A percentile compares a stretch with the other conserved stretches of the same genome.
phyloP scores from a whole-genome alignment of 37 sponge, comb jelly and placozoan genomes.

The Diacarnus erythraeanus region DNA sequence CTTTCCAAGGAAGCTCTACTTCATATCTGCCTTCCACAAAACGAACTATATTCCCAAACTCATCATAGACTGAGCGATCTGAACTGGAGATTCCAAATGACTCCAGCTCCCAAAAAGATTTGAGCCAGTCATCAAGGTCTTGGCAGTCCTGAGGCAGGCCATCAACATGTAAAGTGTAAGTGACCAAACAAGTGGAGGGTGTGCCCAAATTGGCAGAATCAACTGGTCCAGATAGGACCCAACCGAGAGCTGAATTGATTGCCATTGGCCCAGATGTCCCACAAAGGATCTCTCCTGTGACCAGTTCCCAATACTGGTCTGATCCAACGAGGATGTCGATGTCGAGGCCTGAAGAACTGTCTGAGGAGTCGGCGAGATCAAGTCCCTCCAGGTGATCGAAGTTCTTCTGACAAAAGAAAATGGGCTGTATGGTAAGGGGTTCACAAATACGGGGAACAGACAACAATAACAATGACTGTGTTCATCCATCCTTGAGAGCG shows the following conservation, averaged over 20 bases:
- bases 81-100: no score
- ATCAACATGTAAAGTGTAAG: background rate
- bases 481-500: background rate
- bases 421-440: constrained; percentile 6
- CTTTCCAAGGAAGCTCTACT: no score
- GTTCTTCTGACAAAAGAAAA: background rate
- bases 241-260: constrained; percentile 17
- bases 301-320: no score
- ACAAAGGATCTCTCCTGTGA: constrained; percentile 12
- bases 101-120: no score
- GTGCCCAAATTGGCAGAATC: background rate
- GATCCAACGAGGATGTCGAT: constrained; percentile 30
- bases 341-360: background rate
- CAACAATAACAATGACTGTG: background rate
- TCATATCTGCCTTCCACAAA: no score
- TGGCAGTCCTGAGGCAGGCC: no score
- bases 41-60: no score
- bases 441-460: constrained; percentile 35
- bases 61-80: no score
- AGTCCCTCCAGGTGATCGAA: no score
- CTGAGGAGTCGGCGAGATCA: constrained; percentile 15
- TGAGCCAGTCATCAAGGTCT: no score
- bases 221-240: constrained; percentile 29
- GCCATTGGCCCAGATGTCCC: constrained; percentile 21
- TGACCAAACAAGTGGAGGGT: background rate